Conservation (phyloP, 2,113 vertebrate genomes). For the Odontesthes bonariensis region DNA sequence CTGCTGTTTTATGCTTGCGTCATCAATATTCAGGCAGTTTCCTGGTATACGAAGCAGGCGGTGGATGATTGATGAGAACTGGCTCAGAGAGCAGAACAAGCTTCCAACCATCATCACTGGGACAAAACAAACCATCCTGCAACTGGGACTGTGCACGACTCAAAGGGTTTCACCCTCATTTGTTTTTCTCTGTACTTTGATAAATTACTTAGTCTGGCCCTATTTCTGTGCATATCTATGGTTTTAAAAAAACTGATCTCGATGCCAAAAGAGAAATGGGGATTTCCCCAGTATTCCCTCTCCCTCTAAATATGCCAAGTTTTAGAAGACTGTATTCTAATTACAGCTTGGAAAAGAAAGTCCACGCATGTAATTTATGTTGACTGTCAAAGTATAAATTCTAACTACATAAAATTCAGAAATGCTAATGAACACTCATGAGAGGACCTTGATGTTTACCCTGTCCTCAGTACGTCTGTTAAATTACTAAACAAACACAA, state of each 20-base stretch:
- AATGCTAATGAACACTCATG: too few species aligned
- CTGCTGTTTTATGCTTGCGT: conserved; percentile 60
- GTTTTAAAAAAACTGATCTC: neutral
- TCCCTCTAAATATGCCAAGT: neutral
- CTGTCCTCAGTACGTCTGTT: too few species aligned
- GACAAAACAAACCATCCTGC: conserved; percentile 35
- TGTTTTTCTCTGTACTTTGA: conserved; percentile 35
- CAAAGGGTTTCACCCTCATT: conserved; percentile 47
- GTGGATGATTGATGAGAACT: conserved; percentile 65
- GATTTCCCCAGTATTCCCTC: conserved; percentile 3
- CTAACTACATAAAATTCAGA: too few species aligned
- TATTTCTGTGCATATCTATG: neutral
- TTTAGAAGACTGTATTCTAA: neutral
- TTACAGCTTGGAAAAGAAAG: neutral
- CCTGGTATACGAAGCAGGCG: conserved; percentile 37
- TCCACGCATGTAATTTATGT: too few species aligned
- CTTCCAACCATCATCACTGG: conserved; percentile 44
- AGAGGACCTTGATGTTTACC: too few species aligned
- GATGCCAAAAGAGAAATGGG: conserved; percentile 10
- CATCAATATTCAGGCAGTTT: conserved; percentile 68
- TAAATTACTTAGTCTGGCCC: conserved; percentile 20
- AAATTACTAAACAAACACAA: too few species aligned
- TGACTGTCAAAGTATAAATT: too few species aligned
- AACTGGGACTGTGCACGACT: conserved; percentile 33
- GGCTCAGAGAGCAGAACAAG: conserved; percentile 47